phyloP scores from a whole-genome alignment of 2,113 vertebrate species.

The Sebastes schlegelii region DNA sequence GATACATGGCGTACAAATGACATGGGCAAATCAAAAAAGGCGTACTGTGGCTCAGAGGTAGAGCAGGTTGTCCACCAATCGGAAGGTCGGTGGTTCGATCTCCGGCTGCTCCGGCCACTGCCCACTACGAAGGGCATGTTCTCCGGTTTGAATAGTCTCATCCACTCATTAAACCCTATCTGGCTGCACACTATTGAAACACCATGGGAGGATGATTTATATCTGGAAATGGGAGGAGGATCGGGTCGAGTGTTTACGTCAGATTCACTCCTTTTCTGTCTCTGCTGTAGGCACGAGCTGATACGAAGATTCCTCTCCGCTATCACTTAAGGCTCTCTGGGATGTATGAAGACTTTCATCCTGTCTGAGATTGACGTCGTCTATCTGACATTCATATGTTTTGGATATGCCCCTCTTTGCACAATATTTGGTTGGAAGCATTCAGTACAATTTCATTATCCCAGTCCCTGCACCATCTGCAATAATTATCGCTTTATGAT shows the following conservation, averaged over 20 bases:
- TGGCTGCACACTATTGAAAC: not conserved
- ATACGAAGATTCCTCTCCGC: conserved; percentile 3
- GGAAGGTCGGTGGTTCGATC: no score
- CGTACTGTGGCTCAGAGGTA: no score
- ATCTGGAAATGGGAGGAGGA: conserved; percentile 23
- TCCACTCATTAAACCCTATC: conserved; percentile 23
- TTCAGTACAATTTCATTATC: not conserved
- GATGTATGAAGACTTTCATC: conserved; percentile 29
- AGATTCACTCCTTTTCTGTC: conserved; percentile 33
- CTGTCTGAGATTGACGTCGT: conserved; percentile 7
- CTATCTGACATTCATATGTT: conserved; percentile 3
- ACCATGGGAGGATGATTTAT: conserved; percentile 17
- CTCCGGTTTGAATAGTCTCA: not conserved
- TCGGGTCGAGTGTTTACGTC: conserved; percentile 10
- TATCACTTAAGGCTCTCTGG: conserved; percentile 17
- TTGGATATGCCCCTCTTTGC: not conserved
- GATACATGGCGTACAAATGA: no score
- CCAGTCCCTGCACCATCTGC: not conserved
- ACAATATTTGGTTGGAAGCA: not conserved
- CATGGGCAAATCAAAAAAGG: no score
- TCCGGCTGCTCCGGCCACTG: not conserved
- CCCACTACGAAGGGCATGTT: not conserved
- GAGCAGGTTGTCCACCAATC: no score
- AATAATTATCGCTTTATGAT: not conserved
- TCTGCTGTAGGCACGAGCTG: not conserved